Base-by-base conservation (phyloP, 30 jellyfish, hydroid and myxozoan species). In the Turritopsis dohrnii region DNA sequence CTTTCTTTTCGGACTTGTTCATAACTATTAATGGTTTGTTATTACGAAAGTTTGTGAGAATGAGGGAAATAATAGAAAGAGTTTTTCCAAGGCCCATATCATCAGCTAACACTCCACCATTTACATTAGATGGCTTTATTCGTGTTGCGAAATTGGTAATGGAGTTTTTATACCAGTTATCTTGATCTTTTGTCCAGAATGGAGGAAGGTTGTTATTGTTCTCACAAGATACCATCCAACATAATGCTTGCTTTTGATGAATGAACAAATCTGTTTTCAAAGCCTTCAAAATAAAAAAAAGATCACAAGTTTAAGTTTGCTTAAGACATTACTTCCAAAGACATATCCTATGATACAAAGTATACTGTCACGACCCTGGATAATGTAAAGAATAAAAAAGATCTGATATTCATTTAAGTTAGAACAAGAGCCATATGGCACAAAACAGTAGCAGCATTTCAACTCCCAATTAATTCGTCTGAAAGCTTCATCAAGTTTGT, bases 71-170 rank as follows among this genome's bases (percentile, higher is more conserved):
- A 31, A 89, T 80, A 41, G 90, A 88, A 74, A 89, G 76, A 0
- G 96, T 89, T 41, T 89, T 89, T 52, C 96, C 96, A 16, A 89
- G 81, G 21, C 96, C 96, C 96, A 89, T 89, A 60, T 89, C 96
- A 76, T 89, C 96, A 0, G 96, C 96, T 66, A 89, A 73, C 21
- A 89, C 74, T 21, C 96, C 96, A 22, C 96, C 96, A 22, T 79
- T 84, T 52, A 89, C 89, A 26, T 81, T 25, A 0, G 28, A 72
- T 21, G 96, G 96, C 76, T 83, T 83, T 72, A 72, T 52, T 22
- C 73, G 28, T 65, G 90, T n/a, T 72, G 83, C 80, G 73, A 75
- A 81, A 72, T 89, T 89, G 9, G 92, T 84, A 27, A 74, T 81
- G 26, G 89, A 83, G 65, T 79, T 83, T n/a, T 75, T 66, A 75